These are phyloP conservation scores for Seladonia tumulorum DNA, from an alignment of 2,888 invertebrate species.

Conservation along the genomic window DNA sequence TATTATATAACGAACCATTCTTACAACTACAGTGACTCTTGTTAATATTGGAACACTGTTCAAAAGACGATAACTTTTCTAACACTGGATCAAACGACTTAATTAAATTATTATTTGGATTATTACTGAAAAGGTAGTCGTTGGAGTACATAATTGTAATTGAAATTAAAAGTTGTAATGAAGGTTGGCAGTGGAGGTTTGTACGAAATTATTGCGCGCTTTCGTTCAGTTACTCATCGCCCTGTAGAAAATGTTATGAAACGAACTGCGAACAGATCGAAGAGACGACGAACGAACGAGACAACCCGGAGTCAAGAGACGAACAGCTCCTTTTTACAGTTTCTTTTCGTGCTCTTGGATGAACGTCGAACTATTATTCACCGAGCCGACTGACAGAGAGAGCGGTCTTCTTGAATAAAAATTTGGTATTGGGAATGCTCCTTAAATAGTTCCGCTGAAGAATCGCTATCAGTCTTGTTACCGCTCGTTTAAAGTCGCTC, in stretches of 20 bases:
- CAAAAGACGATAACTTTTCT: too few relatives aligned
- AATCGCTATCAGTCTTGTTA: conserved; percentile 52
- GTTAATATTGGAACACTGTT: too few relatives aligned
- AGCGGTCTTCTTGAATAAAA: background rate
- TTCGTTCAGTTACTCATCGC: too few relatives aligned
- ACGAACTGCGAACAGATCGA: background rate
- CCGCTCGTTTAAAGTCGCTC: conserved; percentile 59
- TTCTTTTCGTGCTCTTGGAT: background rate
- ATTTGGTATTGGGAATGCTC: conserved; percentile 34
- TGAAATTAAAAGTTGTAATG: background rate
- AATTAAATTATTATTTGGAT: background rate
- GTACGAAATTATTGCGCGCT: background rate
- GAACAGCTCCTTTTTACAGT: background rate
- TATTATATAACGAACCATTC: too few relatives aligned
- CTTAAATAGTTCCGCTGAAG: conserved; percentile 35
- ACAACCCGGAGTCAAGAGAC: background rate
- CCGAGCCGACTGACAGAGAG: background rate
- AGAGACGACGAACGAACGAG: background rate
- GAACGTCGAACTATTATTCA: conserved; percentile 11
- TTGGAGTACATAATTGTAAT: background rate
- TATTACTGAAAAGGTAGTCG: background rate
- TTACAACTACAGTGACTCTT: too few relatives aligned
- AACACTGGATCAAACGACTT: too few relatives aligned
- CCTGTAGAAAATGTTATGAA: background rate
- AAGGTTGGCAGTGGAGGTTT: background rate